Conservation (phyloP, 2,113 vertebrate genomes). For the Nycticryphes semicollaris region DNA sequence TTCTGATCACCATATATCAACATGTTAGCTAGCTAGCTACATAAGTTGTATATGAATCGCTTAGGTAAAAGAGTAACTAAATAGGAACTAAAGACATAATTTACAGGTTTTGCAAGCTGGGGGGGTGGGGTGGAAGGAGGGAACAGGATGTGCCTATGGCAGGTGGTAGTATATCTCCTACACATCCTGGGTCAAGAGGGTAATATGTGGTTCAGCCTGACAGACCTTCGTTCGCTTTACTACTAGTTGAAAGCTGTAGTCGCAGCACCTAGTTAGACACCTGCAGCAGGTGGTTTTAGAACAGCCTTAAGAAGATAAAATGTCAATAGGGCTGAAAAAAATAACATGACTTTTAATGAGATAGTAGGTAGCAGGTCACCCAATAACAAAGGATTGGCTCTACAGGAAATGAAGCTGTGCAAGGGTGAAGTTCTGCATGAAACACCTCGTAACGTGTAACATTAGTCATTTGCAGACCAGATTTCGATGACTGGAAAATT, state of each 20-base stretch:
- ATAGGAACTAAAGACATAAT: constrained; percentile 27
- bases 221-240: background rate
- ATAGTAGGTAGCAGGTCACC: constrained; percentile 10
- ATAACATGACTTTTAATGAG: background rate
- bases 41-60: background rate
- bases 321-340: background rate
- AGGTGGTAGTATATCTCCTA: constrained; percentile 44
- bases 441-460: background rate
- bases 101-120: background rate
- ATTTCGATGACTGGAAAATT: constrained; percentile 54
- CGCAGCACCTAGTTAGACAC: background rate
- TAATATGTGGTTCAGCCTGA: constrained; percentile 39
- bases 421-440: constrained; percentile 34
- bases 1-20: background rate
- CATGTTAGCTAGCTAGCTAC: background rate
- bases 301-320: background rate
- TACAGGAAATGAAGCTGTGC: constrained; percentile 10
- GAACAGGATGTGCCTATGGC: constrained; percentile 25
- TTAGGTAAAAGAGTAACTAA: constrained; percentile 32
- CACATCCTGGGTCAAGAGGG: constrained; percentile 57
- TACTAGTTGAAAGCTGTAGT: background rate
- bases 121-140: background rate
- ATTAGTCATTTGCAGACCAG: constrained; percentile 25
- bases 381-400: background rate
- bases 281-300: constrained; percentile 15